These are phyloP conservation scores for Bhutanitis thaidina DNA, from an alignment of 2,888 invertebrate genomes.

Conservation along the genomic window DNA sequence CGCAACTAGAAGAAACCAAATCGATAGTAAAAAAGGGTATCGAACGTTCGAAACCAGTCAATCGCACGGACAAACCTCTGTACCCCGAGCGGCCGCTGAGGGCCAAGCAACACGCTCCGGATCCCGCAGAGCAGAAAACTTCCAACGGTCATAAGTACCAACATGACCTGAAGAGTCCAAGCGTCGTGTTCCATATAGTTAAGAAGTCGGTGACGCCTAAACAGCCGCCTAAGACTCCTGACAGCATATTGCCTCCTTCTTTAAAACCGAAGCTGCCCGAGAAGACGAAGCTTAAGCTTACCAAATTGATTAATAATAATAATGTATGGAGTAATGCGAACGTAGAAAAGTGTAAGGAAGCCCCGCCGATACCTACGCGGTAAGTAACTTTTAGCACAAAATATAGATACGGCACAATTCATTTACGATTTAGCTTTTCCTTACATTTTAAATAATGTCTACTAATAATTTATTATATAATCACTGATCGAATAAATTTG, in stretches of 20 bases:
- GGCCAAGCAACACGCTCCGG: slow-evolving; percentile 43
- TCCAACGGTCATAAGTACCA: slow-evolving; percentile 21
- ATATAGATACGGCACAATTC: too few species aligned
- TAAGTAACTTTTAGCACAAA: slow-evolving; percentile 34
- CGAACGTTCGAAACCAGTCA: slow-evolving; percentile 45
- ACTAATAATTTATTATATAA: too few species aligned
- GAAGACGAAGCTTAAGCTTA: slow-evolving; percentile 47
- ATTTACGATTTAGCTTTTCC: too few species aligned
- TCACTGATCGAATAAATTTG: slow-evolving; percentile 42
- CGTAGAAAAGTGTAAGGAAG: slow-evolving; percentile 43
- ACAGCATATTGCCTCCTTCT: slow-evolving; percentile 54
- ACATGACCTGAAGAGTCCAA: slow-evolving; percentile 48
- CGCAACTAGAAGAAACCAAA: slow-evolving; percentile 30
- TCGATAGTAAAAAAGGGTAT: slow-evolving; percentile 41
- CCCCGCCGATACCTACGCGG: slow-evolving; percentile 44
- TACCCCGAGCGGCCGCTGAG: slow-evolving; percentile 54
- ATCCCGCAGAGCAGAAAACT: slow-evolving; percentile 42
- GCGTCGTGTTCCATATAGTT: slow-evolving; percentile 62
- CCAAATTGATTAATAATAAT: slow-evolving; percentile 70
- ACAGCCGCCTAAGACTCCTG: slow-evolving; percentile 31
- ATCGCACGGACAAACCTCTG: slow-evolving; percentile 40
- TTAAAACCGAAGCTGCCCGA: slow-evolving; percentile 52
- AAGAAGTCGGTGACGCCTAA: slow-evolving; percentile 53
- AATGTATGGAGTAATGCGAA: slow-evolving; percentile 63
- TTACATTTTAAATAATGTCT: too few species aligned